Evolutionary conservation across 2,113 vertebrate genomes (phyloP).

Genomic region (Meriones unguiculatus): DNA sequence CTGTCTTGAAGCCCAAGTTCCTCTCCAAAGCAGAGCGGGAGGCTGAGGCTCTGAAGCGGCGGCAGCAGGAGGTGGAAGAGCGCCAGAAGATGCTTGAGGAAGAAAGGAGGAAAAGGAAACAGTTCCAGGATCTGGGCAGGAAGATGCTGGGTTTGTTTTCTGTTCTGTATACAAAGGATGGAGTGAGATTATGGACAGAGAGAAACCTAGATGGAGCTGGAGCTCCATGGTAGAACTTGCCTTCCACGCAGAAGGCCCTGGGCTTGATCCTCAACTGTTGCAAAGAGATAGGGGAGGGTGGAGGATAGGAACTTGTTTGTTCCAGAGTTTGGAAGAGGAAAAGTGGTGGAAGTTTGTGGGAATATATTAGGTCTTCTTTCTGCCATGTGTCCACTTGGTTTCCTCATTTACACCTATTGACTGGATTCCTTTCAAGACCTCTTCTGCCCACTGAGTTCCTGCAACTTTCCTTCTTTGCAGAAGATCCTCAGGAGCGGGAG

Average conservation of each 20-base stretch:
- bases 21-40: slow-evolving; percentile 96
- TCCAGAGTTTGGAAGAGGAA: slow-evolving; percentile 23
- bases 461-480: slow-evolving; percentile 84
- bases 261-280: background rate
- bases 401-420: background rate
- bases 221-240: background rate
- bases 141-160: slow-evolving; percentile 95
- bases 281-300: background rate
- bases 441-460: slow-evolving; percentile 8
- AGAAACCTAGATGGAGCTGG: background rate
- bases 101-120: slow-evolving; percentile 95
- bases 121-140: slow-evolving; percentile 97
- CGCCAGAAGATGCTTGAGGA: slow-evolving; percentile 93
- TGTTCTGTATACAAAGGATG: background rate
- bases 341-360: background rate
- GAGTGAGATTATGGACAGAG: background rate
- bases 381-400: background rate
- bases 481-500: slow-evolving; percentile 98
- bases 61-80: slow-evolving; percentile 94
- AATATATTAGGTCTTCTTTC: background rate
- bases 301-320: background rate
- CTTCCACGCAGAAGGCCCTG: background rate
- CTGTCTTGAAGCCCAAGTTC: slow-evolving; percentile 93
- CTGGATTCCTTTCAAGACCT: background rate
- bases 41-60: slow-evolving; percentile 94